Evolutionary conservation across 1,140 invertebrate species (phyloP).

Genomic region (Gonioctena quinquepunctata): DNA sequence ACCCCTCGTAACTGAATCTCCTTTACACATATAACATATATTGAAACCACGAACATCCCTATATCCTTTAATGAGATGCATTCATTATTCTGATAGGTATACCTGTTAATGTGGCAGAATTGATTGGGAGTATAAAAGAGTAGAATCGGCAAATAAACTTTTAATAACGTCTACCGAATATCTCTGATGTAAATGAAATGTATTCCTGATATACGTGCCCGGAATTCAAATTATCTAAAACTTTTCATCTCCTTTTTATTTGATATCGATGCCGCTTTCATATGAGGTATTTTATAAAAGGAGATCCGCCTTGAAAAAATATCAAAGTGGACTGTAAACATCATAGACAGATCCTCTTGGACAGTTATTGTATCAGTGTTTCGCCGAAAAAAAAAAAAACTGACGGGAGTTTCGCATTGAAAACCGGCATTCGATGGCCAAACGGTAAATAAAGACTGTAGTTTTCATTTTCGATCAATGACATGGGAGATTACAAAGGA

Average conservation of each 20-base stretch:
- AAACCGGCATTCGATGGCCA: too few relatives aligned
- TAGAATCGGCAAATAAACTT: neutral
- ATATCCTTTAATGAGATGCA: too few relatives aligned
- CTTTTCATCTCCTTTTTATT: neutral
- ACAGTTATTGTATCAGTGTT: neutral
- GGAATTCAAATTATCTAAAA: neutral
- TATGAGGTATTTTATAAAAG: neutral
- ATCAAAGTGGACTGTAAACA: neutral
- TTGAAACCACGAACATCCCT: too few relatives aligned
- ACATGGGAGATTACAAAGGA: too few relatives aligned
- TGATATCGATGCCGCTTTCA: neutral
- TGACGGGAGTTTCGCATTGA: too few relatives aligned
- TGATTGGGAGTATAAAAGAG: too few relatives aligned
- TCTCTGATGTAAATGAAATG: conserved; percentile 4
- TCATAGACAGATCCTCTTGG: neutral
- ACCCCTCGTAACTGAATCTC: too few relatives aligned
- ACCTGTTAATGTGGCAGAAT: too few relatives aligned
- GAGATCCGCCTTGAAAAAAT: neutral
- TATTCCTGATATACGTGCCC: conserved; percentile 1
- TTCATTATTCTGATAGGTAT: too few relatives aligned
- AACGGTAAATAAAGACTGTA: too few relatives aligned
- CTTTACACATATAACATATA: too few relatives aligned
- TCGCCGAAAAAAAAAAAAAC: neutral
- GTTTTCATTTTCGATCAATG: too few relatives aligned
- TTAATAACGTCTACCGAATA: neutral